Evolutionary conservation across 1,140 invertebrate genomes (phyloP).

Genomic region (Gonatopus flavifemur): DNA sequence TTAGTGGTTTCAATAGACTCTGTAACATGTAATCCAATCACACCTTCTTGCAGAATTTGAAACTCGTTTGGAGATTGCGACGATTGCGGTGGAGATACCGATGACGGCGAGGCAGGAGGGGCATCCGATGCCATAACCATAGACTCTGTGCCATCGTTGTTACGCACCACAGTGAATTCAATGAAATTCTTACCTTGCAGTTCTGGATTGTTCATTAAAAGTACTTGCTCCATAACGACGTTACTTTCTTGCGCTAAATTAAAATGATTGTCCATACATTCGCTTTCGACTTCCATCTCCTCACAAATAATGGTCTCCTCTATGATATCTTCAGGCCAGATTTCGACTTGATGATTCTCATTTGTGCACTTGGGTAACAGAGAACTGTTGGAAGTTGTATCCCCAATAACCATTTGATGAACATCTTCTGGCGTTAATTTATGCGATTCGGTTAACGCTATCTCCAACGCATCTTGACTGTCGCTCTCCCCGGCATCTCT

Average conservation of each 20-base stretch:
- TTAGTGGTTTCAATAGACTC: conserved; percentile 6
- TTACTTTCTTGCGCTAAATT: conserved; percentile 20
- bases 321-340: conserved; percentile 44
- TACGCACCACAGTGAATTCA: conserved; percentile 44
- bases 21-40: conserved; percentile 26
- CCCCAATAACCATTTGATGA: conserved; percentile 30
- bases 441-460: conserved; percentile 10
- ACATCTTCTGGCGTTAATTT: conserved; percentile 34
- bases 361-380: conserved; percentile 14
- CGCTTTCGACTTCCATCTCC: conserved; percentile 49
- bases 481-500: conserved; percentile 30
- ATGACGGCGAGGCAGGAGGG: no score
- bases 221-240: conserved; percentile 39
- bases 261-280: conserved; percentile 20
- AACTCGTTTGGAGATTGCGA: conserved; percentile 17
- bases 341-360: conserved; percentile 21
- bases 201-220: conserved; percentile 32
- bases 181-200: conserved; percentile 37
- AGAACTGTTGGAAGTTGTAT: conserved; percentile 3
- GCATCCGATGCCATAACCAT: conserved; percentile 28
- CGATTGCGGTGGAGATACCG: no score
- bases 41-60: conserved; percentile 21
- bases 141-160: conserved; percentile 36
- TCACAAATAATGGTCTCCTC: conserved; percentile 55
- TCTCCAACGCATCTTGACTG: conserved; percentile 30